These are phyloP conservation scores for Scytalopus superciliaris DNA, from an alignment of 2,113 vertebrate genomes.

Conservation along the genomic window DNA sequence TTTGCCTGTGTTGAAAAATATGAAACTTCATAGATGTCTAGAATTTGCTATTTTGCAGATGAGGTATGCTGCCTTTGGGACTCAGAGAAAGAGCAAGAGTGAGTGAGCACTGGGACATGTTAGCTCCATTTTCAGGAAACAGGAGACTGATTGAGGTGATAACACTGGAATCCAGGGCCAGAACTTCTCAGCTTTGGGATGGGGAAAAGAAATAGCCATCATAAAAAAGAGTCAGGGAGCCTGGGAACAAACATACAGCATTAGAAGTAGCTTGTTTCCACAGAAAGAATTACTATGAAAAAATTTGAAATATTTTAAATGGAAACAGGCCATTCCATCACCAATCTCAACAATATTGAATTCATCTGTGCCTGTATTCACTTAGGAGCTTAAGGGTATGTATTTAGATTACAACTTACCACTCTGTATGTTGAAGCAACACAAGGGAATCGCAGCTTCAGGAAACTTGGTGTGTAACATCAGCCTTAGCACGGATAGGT, in stretches of 20 bases:
- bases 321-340: not conserved
- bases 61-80: not conserved
- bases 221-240: not conserved
- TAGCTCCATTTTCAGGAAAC: not conserved
- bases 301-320: constrained; percentile 6
- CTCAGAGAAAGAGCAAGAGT: not conserved
- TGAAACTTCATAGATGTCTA: not conserved
- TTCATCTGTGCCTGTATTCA: not conserved
- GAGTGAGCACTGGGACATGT: accelerated
- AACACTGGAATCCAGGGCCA: not conserved
- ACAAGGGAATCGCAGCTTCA: not conserved
- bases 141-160: not conserved
- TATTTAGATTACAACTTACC: not conserved
- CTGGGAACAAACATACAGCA: not conserved
- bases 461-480: not conserved
- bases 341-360: not conserved
- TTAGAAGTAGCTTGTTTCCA: not conserved
- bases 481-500: not conserved
- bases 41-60: not conserved
- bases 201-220: not conserved
- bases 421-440: not conserved
- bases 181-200: not conserved
- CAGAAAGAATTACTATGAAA: not conserved
- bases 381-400: not conserved
- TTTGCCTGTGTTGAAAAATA: not conserved